Evolutionary conservation across 2,113 vertebrate genomes (phyloP), one percentile per base, ranked within the genome.

Genomic region (Apteryx owenii): DNA sequence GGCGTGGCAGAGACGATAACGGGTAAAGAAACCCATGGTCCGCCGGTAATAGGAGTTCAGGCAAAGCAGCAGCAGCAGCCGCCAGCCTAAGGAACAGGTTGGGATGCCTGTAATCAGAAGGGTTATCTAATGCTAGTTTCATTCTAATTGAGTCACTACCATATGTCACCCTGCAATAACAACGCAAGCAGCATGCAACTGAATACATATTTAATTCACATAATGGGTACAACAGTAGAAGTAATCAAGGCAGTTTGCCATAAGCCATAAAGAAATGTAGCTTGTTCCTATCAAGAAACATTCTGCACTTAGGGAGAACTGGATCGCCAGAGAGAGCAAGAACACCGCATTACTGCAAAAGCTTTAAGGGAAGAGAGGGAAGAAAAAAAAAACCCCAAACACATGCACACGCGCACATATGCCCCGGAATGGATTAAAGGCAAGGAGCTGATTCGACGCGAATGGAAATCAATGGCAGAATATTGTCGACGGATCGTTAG

Each of bases 191-290:
- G 98, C 98, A 98, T 98, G 98, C 98, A 97, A 97, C 98, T 98
- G 98, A 98, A 98, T 98, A 98, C 98, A 98, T 98, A 98, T 98
- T 98, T 98, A 98, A 98, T 98, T 98, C 98, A 97, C 98, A 98
- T 98, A 98, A 98, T 98, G 98, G 98, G 98, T 98, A 98, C 98
- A 98, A 98, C 98, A 98, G 98, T 98, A 98, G 98, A 98, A 98
- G 98, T 98, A 98, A 98, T 98, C 98, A 98, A 98, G 98, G 98
- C 98, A 98, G 98, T 98, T 98, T 98, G 98, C 98, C 98, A 98
- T 98, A 98, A 98, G 98, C 98, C 97, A 98, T 98, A 98, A 98
- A 98, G 98, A 98, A 98, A 98, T 95, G 97, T 90, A 97, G 98
- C 92, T 83, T 96, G 97, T 96, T 98, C 97, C 98, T 96, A 98